Evolutionary conservation across 1,140 invertebrate genomes (phyloP), one percentile per base, ranked within the genome.

Genomic region (Lineus longissimus): DNA sequence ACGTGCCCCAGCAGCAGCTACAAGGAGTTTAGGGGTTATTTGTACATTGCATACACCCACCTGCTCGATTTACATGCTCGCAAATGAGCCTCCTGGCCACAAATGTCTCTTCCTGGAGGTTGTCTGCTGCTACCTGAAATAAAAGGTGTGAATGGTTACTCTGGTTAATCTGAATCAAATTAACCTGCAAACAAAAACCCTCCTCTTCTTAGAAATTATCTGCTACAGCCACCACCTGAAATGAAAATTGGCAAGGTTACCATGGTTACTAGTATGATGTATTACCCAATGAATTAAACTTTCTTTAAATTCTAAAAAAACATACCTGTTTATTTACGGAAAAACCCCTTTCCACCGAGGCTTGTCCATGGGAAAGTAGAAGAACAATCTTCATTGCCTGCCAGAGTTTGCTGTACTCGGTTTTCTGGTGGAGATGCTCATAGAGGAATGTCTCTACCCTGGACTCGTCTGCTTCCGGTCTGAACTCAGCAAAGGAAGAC

Each of bases 101-200:
- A 51, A 51, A 51, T 7, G 6, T n/a, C 25, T 19, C n/a, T n/a
- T 51, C 47, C 6, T 4, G 9, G 4, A 51, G n/a, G 47, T 51
- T 51, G 47, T 51, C 47, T 7, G 47, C 47, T 7, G n/a, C 47
- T n/a, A 51, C 47, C 47, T 51, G 47, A 51, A 51, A 43, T 13
- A 43, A 11, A 43, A 43, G 40, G 11, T 13, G 40, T 13, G 11
- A 11, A 43, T 43, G 40, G 40, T 43, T 11, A n/a, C n/a, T n/a
- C n/a, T n/a, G n/a, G n/a, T n/a, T n/a, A n/a, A n/a, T n/a, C n/a
- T n/a, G 33, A 36, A 7, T 4, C 6, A 51, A 23, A 51, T 51
- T 4, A 51, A 7, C n/a, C n/a, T 51, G 4, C n/a, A 4, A 23
- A 27, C 47, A 23, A 23, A 6, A 51, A 51, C 9, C 4, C 47